phyloP scores from a whole-genome alignment of 2,888 invertebrate species.

The Drosophila glabriapex region DNA sequence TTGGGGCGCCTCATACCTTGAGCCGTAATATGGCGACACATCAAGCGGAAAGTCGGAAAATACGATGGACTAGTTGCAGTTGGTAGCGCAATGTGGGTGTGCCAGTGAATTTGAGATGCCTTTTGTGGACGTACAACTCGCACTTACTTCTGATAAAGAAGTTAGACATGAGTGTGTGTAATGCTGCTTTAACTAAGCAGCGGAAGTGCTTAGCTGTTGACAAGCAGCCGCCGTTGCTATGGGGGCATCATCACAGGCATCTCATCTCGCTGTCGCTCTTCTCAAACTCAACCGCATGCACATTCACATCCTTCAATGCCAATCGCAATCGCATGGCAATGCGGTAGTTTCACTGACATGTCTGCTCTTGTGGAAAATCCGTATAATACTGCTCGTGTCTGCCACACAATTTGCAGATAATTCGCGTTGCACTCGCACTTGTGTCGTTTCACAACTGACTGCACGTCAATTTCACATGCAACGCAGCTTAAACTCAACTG shows the following conservation, averaged over 20 bases:
- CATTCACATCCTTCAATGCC: conserved; percentile 52
- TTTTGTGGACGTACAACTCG: conserved; percentile 20
- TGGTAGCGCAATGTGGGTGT: conserved; percentile 23
- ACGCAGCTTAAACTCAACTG: conserved; percentile 32
- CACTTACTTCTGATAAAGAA: conserved; percentile 49
- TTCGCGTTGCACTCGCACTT: conserved; percentile 42
- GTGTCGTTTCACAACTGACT: conserved; percentile 27
- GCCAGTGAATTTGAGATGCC: conserved; percentile 58
- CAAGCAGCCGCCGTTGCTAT: conserved; percentile 28
- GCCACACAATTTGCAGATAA: conserved; percentile 58
- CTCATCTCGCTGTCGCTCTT: conserved; percentile 12
- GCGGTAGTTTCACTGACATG: conserved; percentile 49
- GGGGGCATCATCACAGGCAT: conserved; percentile 10
- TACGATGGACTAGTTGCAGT: conserved; percentile 33
- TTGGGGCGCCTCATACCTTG: conserved; percentile 28
- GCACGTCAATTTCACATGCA: conserved; percentile 35
- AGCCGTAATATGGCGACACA: conserved; percentile 32
- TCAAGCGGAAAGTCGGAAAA: conserved; percentile 21
- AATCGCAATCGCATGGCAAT: conserved; percentile 45
- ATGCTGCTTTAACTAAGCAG: conserved; percentile 50
- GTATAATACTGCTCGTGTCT: conserved; percentile 30
- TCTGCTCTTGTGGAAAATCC: conserved; percentile 74
- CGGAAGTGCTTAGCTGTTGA: conserved; percentile 56
- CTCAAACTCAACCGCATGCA: neutral
- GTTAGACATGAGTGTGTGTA: conserved; percentile 12